These are phyloP conservation scores for Drosophila birchii DNA, from an alignment of 2,888 invertebrate genomes.

Conservation along the genomic window DNA sequence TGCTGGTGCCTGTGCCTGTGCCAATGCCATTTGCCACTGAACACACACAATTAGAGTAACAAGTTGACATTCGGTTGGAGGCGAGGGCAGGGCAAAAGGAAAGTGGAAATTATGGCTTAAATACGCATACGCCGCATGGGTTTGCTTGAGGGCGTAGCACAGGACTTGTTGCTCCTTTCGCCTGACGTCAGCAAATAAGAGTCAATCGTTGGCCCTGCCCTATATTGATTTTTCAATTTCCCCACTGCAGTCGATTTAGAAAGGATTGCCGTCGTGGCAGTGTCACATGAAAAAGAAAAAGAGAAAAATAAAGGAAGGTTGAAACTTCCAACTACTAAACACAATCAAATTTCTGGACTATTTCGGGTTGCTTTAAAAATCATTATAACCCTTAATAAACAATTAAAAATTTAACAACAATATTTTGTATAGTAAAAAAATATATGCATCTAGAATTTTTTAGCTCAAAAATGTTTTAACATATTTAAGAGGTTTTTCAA, in stretches of 20 bases:
- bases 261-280: not conserved
- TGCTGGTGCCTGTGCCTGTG: not conserved
- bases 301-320: not conserved
- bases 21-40: slow-evolving; percentile 21
- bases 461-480: not conserved
- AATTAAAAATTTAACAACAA: not conserved
- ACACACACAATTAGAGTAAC: slow-evolving; percentile 47
- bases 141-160: slow-evolving; percentile 7
- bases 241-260: slow-evolving; percentile 7
- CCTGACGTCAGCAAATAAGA: slow-evolving; percentile 67
- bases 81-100: not conserved
- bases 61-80: slow-evolving; percentile 36
- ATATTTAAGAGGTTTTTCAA: no score
- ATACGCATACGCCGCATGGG: slow-evolving; percentile 62
- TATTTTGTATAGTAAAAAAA: not conserved
- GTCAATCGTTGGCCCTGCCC: slow-evolving; percentile 36
- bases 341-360: not conserved
- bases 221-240: slow-evolving; percentile 49
- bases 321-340: not conserved
- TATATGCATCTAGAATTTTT: not conserved
- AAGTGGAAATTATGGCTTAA: slow-evolving; percentile 10
- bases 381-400: not conserved
- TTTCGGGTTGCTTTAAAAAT: not conserved
- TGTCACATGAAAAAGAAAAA: not conserved
- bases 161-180: slow-evolving; percentile 63